Evolutionary conservation across 2,888 invertebrate genomes (phyloP).

Genomic region (Maniola hyperantus): DNA sequence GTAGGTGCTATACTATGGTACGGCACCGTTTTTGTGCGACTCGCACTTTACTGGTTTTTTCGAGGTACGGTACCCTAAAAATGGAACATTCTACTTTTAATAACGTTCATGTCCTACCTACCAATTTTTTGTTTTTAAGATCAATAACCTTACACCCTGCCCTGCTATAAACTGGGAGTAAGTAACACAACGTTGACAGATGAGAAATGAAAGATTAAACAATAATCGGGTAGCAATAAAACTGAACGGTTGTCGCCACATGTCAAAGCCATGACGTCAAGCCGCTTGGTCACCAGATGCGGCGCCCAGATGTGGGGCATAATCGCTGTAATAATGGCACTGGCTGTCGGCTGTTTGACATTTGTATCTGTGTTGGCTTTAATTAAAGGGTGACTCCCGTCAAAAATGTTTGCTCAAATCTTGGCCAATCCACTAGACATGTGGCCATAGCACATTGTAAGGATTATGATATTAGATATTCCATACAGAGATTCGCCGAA

Average conservation of each 20-base stretch:
- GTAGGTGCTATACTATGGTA: too few species aligned
- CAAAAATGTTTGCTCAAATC: background rate
- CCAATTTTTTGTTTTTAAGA: conserved; percentile 3
- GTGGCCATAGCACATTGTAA: too few species aligned
- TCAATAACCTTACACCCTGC: conserved; percentile 1
- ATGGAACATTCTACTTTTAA: background rate
- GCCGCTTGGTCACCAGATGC: conserved; percentile 67
- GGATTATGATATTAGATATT: too few species aligned
- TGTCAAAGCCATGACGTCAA: conserved; percentile 67
- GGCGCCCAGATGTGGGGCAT: conserved; percentile 62
- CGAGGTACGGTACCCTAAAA: too few species aligned
- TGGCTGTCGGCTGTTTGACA: conserved; percentile 64
- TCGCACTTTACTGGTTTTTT: too few species aligned
- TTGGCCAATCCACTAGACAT: background rate
- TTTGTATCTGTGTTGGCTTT: conserved; percentile 55
- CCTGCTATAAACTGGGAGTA: background rate
- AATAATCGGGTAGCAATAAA: conserved; percentile 56
- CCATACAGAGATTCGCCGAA: too few species aligned
- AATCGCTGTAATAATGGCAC: conserved; percentile 45
- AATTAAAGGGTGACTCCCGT: conserved; percentile 15
- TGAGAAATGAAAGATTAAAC: conserved; percentile 22
- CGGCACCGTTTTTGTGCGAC: too few species aligned
- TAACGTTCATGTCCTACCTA: too few species aligned
- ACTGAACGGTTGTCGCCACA: conserved; percentile 63
- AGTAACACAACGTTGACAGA: conserved; percentile 14